These are phyloP conservation scores for Chloebia gouldiae DNA, from an alignment of 2,113 vertebrate genomes.

Conservation along the genomic window DNA sequence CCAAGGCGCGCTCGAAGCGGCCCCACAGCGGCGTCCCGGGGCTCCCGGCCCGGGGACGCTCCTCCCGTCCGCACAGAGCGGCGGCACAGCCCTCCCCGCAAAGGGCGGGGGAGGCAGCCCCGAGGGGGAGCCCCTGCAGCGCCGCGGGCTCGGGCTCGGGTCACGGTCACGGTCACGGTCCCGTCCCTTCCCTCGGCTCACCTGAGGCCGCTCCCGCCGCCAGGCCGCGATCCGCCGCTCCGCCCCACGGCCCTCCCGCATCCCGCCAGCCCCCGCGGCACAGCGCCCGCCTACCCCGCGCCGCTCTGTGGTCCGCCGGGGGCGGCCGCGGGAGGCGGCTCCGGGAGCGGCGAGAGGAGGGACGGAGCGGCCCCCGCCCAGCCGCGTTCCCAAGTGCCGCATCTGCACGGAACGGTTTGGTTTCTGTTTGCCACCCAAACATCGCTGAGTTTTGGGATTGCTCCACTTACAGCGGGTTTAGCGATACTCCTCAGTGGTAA, in stretches of 20 bases:
- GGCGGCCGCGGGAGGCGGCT: not conserved
- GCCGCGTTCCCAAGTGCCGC: accelerated
- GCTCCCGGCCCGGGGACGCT: not conserved
- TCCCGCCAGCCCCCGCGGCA: conserved; percentile 16
- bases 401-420: not conserved
- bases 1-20: accelerated
- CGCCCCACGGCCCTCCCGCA: not conserved
- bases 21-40: not conserved
- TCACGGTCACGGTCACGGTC: too few species aligned
- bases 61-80: not conserved
- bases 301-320: not conserved
- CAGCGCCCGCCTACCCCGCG: not conserved
- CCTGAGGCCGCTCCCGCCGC: not conserved
- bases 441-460: not conserved
- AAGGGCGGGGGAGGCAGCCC: not conserved
- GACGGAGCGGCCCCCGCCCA: not conserved
- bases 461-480: not conserved
- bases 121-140: not conserved
- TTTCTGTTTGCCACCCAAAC: not conserved
- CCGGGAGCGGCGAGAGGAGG: not conserved
- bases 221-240: not conserved
- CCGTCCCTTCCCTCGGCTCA: not conserved
- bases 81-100: not conserved
- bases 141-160: too few species aligned
- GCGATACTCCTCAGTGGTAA: not conserved